phyloP scores from a whole-genome alignment of 2,113 vertebrate species.

The Hiodon tergisus region DNA sequence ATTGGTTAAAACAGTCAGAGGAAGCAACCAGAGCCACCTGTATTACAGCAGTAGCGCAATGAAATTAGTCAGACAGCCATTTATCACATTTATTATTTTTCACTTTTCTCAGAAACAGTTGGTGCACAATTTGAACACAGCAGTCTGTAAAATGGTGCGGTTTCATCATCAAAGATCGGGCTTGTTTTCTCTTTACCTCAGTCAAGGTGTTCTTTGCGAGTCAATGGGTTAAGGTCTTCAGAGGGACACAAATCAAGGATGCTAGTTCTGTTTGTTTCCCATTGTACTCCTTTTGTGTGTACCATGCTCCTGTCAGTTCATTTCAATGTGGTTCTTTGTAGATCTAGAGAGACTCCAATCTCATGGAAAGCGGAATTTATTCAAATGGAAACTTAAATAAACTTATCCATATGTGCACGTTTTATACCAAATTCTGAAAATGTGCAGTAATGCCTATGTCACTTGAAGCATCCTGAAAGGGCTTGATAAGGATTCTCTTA shows the following conservation, averaged over 20 bases:
- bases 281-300: background rate
- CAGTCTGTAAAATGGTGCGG: slow-evolving; percentile 7
- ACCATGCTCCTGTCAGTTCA: background rate
- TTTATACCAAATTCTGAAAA: background rate
- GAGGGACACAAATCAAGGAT: background rate
- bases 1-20: slow-evolving; percentile 43
- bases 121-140: slow-evolving; percentile 40
- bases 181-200: background rate
- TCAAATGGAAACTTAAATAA: background rate
- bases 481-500: background rate
- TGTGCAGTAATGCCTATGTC: background rate
- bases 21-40: slow-evolving; percentile 10
- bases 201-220: background rate
- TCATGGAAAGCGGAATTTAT: background rate
- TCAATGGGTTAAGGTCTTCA: slow-evolving; percentile 3
- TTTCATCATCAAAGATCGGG: slow-evolving; percentile 1
- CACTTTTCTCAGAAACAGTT: slow-evolving; percentile 47
- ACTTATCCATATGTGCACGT: background rate
- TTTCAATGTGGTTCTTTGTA: background rate
- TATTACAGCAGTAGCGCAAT: slow-evolving; percentile 35
- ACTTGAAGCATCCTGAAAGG: background rate
- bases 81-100: slow-evolving; percentile 31
- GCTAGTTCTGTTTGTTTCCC: background rate
- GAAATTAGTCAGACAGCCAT: slow-evolving; percentile 33
- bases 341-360: background rate